phyloP scores from a whole-genome alignment of 2,888 invertebrate genomes.

The Ischnura elegans region DNA sequence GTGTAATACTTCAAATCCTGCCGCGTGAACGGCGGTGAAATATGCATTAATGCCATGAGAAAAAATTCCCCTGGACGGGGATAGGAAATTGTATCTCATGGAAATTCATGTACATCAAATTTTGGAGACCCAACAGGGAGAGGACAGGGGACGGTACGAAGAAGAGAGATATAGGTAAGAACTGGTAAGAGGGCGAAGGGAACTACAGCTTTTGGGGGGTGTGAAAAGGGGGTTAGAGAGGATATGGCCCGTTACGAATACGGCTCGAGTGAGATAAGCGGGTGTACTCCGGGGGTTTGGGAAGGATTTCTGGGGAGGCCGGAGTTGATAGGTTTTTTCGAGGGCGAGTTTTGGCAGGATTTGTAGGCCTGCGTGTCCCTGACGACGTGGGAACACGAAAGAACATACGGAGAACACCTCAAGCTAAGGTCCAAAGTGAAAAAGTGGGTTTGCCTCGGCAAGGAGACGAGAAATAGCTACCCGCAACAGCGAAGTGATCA shows the following conservation, averaged over 20 bases:
- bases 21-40: too few relatives aligned
- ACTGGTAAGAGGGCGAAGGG: not conserved
- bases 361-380: not conserved
- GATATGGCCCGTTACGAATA: not conserved
- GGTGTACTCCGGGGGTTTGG: not conserved
- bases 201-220: not conserved
- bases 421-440: not conserved
- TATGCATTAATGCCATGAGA: too few relatives aligned
- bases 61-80: too few relatives aligned
- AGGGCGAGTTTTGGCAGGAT: not conserved
- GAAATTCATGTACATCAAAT: too few relatives aligned
- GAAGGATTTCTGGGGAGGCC: not conserved
- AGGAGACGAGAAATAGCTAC: not conserved
- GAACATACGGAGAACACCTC: not conserved
- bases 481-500: not conserved
- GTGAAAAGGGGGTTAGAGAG: not conserved
- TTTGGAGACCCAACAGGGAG: not conserved
- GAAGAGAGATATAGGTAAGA: not conserved
- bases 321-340: not conserved
- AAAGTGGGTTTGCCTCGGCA: not conserved
- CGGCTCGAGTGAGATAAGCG: slow-evolving; percentile 4
- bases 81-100: too few relatives aligned
- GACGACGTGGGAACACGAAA: not conserved
- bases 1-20: too few relatives aligned
- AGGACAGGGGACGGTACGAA: not conserved